phyloP scores from a whole-genome alignment of 2,888 invertebrate genomes.

The Tuta absoluta region DNA sequence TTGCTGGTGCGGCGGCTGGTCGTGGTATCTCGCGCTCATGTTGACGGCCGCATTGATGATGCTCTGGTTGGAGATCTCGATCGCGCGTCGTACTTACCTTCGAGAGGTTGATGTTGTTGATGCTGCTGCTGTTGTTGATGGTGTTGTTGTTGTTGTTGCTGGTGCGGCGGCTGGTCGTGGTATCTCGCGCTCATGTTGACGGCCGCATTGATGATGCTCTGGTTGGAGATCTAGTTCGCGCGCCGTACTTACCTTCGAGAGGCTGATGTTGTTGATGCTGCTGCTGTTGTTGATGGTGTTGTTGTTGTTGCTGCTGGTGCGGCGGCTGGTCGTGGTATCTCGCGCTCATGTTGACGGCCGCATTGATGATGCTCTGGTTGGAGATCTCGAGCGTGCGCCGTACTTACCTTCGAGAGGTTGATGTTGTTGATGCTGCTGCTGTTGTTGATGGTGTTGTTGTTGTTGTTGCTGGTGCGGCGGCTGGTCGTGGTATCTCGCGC shows the following conservation, averaged over 20 bases:
- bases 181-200: constrained; percentile 90
- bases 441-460: no score
- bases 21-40: no score
- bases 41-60: no score
- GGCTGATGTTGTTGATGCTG: background rate
- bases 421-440: no score
- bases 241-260: constrained; percentile 94
- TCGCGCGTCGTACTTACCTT: no score
- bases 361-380: constrained; percentile 93
- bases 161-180: constrained; percentile 55
- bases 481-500: no score
- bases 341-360: constrained; percentile 92
- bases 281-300: constrained; percentile 33
- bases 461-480: no score
- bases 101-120: no score
- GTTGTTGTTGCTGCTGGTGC: constrained; percentile 37
- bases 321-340: constrained; percentile 72
- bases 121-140: background rate
- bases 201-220: constrained; percentile 92
- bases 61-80: no score
- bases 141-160: no score
- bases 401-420: constrained; percentile 82
- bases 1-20: no score
- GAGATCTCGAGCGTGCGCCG: constrained; percentile 93
- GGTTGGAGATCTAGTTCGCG: constrained; percentile 93